Base-by-base conservation (phyloP, 2,797 vertebrate species). In the Spinibarbus caldwelli region DNA sequence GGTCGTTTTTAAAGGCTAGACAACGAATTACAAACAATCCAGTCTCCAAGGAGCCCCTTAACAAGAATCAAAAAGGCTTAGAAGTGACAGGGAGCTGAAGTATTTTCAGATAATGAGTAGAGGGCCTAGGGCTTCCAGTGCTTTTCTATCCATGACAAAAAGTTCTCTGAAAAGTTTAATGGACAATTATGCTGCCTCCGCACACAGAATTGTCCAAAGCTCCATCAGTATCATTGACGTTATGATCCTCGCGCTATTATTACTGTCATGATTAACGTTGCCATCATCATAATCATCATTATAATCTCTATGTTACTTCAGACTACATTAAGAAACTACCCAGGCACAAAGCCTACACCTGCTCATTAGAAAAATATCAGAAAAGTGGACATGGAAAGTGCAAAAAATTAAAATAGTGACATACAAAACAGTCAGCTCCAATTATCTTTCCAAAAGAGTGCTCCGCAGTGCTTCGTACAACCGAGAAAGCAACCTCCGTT, bases 31-130 rank as follows among this genome's bases (percentile, higher is more conserved):
- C 57, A 80, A 85, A 66, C 76, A 83, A 89, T 66, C 43, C 83
- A 57, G 84, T 87, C 64, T 83, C 79, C 43, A 67, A 49, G 76
- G 52, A 70, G 45, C 80, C 36, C 72, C 36, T 87, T 83, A 82
- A 49, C 57, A 62, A 38, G 82, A 54, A 59, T 54, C 21, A 85
- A 79, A 85, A 83, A 80, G 54, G 64, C 34, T 76, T 77, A 29
- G 72, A 38, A 19, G 41, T 85, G 82, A 81, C 80, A 66, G 62
- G 67, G 71, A 54, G 66, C 43, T 71, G 6, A 72, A 79, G 64
- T 83, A 86, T 85, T 85, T 82, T 71, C 79, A 82, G 68, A 72
- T 82, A 89, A 86, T 84, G 59, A 87, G 68, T 59, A 64, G 23
- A 57, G 15, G 36, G 26, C 64, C 26, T 10, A 80, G 62, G 29